phyloP scores from a whole-genome alignment of 2,113 vertebrate genomes.

The Chaetodon trifascialis region DNA sequence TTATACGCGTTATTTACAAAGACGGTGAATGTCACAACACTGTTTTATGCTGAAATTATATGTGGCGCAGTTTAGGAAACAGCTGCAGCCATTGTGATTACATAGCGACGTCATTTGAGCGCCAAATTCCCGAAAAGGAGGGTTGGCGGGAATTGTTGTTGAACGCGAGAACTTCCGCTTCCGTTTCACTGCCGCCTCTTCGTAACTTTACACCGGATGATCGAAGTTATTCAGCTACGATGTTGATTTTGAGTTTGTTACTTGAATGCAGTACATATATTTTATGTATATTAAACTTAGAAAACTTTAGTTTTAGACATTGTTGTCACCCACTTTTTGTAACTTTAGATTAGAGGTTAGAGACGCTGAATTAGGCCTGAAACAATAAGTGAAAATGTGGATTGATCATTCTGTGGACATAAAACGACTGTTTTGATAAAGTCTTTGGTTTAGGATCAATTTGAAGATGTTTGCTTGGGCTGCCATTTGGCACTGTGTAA shows the following conservation, averaged over 20 bases:
- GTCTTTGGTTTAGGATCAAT: too few species aligned
- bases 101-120: conserved; percentile 68
- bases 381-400: too few species aligned
- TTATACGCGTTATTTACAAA: accelerated
- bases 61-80: neutral
- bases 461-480: too few species aligned
- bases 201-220: neutral
- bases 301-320: too few species aligned
- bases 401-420: too few species aligned
- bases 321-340: too few species aligned
- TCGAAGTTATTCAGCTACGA: too few species aligned
- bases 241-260: neutral
- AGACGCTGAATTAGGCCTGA: too few species aligned
- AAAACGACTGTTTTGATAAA: too few species aligned
- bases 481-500: too few species aligned
- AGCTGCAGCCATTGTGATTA: accelerated
- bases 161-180: conserved; percentile 74
- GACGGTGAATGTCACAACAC: accelerated
- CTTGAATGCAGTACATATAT: neutral
- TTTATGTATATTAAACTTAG: neutral
- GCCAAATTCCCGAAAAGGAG: conserved; percentile 56
- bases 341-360: too few species aligned
- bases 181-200: conserved; percentile 15
- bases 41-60: neutral
- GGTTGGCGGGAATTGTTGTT: conserved; percentile 78